phyloP scores from a whole-genome alignment of 1,140 invertebrate genomes.

The Leptopilina boulardi region DNA sequence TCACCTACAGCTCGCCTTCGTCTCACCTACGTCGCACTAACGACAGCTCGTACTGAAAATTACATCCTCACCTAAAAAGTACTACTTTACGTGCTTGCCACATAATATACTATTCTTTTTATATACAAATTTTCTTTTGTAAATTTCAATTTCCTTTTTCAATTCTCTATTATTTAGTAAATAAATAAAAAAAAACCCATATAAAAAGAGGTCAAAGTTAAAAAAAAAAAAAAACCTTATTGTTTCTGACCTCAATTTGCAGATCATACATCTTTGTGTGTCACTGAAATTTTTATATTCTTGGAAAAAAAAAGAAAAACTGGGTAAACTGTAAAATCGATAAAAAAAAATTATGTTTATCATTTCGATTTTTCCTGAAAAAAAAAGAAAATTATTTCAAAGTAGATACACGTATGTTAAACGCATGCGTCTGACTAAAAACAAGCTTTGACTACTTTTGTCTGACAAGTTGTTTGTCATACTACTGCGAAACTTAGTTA shows the following conservation, averaged over 20 bases:
- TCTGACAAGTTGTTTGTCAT: neutral
- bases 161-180: neutral
- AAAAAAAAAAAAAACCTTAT: neutral
- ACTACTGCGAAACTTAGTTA: neutral
- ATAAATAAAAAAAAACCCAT: neutral
- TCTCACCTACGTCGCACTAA: too few relatives aligned
- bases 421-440: constrained; percentile 16
- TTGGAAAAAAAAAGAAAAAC: neutral
- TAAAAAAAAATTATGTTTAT: neutral
- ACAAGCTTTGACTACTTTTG: neutral
- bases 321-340: constrained; percentile 17
- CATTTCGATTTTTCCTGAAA: neutral
- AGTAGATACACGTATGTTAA: neutral
- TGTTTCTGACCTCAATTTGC: neutral
- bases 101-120: too few relatives aligned
- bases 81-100: too few relatives aligned
- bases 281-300: neutral
- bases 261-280: neutral
- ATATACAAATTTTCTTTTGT: neutral
- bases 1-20: too few relatives aligned
- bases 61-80: too few relatives aligned
- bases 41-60: too few relatives aligned
- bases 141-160: neutral
- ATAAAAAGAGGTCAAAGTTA: neutral
- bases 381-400: neutral